phyloP scores from a whole-genome alignment of 2,797 vertebrate species.

The Chloroceryle amazona region DNA sequence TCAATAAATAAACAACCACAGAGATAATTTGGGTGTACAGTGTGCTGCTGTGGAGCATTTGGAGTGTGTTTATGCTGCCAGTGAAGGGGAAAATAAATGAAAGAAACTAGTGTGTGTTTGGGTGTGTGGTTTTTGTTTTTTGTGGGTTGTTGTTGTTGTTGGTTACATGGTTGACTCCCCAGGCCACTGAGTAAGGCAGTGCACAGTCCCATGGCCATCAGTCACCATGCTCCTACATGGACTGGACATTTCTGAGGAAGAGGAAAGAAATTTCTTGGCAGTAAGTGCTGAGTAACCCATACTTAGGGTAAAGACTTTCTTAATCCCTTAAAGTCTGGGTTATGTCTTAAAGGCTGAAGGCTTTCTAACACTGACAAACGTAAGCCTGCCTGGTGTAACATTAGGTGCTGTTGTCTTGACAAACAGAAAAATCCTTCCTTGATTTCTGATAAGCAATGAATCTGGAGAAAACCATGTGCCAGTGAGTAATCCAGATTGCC shows the following conservation, averaged over 20 bases:
- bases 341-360: background rate
- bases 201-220: background rate
- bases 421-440: background rate
- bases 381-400: background rate
- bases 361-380: background rate
- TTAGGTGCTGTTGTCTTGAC: background rate
- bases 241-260: background rate
- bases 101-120: background rate
- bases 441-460: background rate
- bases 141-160: background rate
- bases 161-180: background rate
- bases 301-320: background rate
- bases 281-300: background rate
- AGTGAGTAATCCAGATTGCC: background rate
- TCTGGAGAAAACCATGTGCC: background rate
- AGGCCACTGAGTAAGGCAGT: background rate
- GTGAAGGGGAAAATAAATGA: slow-evolving; percentile 25
- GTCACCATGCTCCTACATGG: background rate
- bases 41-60: background rate
- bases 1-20: slow-evolving; percentile 50
- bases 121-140: background rate
- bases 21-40: background rate
- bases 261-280: background rate
- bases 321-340: background rate
- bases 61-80: background rate